phyloP scores from a whole-genome alignment of 2,113 vertebrate genomes.

The Chamaetylas fuelleborni region DNA sequence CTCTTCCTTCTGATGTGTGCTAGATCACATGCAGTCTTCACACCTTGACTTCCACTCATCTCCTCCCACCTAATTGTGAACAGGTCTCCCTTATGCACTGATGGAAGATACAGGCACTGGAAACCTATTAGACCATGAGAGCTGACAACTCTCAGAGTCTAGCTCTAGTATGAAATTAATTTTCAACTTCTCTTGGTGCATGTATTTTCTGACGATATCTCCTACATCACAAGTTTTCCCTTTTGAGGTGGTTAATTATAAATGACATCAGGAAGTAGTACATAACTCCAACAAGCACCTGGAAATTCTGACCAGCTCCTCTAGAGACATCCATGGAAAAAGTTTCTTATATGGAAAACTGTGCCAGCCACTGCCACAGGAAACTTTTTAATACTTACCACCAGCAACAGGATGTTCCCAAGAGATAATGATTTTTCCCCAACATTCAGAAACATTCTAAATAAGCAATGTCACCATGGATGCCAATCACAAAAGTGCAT shows the following conservation, averaged over 20 bases:
- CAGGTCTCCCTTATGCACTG: background rate
- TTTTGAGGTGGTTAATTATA: background rate
- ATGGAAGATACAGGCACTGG: background rate
- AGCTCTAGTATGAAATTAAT: background rate
- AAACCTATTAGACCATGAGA: background rate
- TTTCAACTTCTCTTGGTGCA: background rate
- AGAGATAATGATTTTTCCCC: background rate
- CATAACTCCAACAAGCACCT: background rate
- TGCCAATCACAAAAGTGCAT: conserved; percentile 13
- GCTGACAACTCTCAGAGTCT: background rate
- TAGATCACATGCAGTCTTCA: background rate
- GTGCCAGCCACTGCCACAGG: background rate
- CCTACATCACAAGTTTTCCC: background rate
- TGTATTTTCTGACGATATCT: background rate
- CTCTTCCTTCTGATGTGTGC: background rate
- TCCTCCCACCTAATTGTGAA: background rate
- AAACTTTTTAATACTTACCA: background rate
- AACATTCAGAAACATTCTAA: background rate
- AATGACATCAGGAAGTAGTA: background rate
- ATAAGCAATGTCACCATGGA: conserved; percentile 21
- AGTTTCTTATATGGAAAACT: background rate
- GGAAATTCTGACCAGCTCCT: background rate
- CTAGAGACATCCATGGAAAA: background rate
- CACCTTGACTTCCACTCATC: background rate
- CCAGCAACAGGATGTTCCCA: background rate